phyloP scores from a whole-genome alignment of 2,888 invertebrate genomes.

The Lathronympha strigana region DNA sequence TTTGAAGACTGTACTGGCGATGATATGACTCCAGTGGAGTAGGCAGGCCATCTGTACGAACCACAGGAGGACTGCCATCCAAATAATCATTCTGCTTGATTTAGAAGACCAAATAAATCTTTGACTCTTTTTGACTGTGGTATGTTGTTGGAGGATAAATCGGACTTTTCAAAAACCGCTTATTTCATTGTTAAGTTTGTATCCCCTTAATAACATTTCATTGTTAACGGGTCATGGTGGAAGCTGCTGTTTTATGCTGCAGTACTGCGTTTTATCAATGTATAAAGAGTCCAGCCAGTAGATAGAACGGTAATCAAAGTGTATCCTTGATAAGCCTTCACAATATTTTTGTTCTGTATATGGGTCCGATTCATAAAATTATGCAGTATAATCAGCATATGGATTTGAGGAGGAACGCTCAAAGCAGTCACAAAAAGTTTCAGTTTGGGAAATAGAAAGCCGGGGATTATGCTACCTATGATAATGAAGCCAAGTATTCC shows the following conservation, averaged over 20 bases:
- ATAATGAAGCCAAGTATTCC: slow-evolving; percentile 31
- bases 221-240: neutral
- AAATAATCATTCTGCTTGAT: slow-evolving; percentile 14
- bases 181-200: too few species aligned
- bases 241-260: neutral
- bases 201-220: too few species aligned
- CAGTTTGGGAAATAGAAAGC: slow-evolving; percentile 28
- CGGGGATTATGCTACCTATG: slow-evolving; percentile 26
- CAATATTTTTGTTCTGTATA: slow-evolving; percentile 18
- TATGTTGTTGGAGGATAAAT: too few species aligned
- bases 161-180: too few species aligned
- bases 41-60: slow-evolving; percentile 12
- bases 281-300: slow-evolving; percentile 26
- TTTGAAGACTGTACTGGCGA: slow-evolving; percentile 7
- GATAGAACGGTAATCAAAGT: slow-evolving; percentile 27
- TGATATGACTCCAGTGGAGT: slow-evolving; percentile 11
- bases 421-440: slow-evolving; percentile 25
- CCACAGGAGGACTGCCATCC: slow-evolving; percentile 1
- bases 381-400: slow-evolving; percentile 28
- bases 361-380: slow-evolving; percentile 10
- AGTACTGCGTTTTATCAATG: slow-evolving; percentile 13
- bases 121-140: neutral
- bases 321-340: slow-evolving; percentile 23
- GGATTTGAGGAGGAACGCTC: slow-evolving; percentile 36
- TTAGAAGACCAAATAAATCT: too few species aligned